Evolutionary conservation across 1,140 invertebrate genomes (phyloP), one percentile per base, ranked within the genome.

Genomic region (Trichonephila clavipes): DNA sequence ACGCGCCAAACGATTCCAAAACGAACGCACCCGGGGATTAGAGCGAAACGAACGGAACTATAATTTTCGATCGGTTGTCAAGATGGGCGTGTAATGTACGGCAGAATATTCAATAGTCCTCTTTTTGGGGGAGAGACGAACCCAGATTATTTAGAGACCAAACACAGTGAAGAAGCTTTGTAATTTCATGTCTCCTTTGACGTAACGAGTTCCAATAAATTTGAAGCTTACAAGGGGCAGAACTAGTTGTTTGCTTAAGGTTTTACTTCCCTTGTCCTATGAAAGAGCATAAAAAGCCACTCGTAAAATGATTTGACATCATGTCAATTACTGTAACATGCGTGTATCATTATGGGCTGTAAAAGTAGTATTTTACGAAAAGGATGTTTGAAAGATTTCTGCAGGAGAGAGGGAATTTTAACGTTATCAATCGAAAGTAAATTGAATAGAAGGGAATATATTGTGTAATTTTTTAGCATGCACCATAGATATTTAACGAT

Each of bases 261-360:
- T 77, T 69, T 69, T 28, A 69, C 10, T 24, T 51, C 21, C 81
- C 28, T 58, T 28, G 5, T 59, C 51, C 51, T 8, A 85, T 85
- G 51, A 85, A 85, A 59, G 12, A 16, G 7, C 82, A 87, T 87
- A 87, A 87, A 87, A 58, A 59, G n/a, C 28, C 21, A 44, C 66
- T 89, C 64, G 66, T 89, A 89, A 89, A 72, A 77, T 28, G 88
- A 58, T 89, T 59, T 21, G 51, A 40, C 58, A 87, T 86, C 19
- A 86, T 58, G 88, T 89, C 88, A 89, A 89, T 89, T 89, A 89
- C 34, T 89, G 16, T 59, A 16, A 61, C 40, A 59, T 58, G 88
- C 88, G 64, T 89, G 66, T 77, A 72, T 89, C 66, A 89, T 88
- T 87, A 87, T 66, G 16, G 61, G 28, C 24, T 21, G 28, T 88